Evolutionary conservation across 2,113 vertebrate species (phyloP), one percentile per base, ranked within the genome.

Genomic region (Heptranchias perlo): DNA sequence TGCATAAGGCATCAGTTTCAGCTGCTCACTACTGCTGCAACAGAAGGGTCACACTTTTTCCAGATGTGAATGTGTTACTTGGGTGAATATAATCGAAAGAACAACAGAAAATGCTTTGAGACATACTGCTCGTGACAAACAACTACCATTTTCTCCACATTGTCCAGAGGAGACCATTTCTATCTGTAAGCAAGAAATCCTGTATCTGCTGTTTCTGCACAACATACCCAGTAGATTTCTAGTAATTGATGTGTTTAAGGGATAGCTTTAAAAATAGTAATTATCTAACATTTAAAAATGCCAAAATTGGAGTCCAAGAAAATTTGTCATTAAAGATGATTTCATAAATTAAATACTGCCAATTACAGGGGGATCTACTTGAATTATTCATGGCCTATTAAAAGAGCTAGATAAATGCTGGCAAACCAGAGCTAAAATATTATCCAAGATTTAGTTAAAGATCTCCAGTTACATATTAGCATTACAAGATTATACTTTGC

Each of bases 21-120:
- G 39, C 62, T 94, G 94, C 47, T 69, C 47, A 21, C 44, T 69
- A 49, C 65, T 69, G 65, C 39, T 31, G 65, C 47, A 4, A 52
- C 47, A 69, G 94, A 69, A 95, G 65, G 94, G 73, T 73, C n/a
- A 39, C 23, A 95, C 44, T 69, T 69, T 73, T 69, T 95, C 94
- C 94, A 95, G 62, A 69, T 95, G 94, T 95, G 94, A 95, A 95
- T 95, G 39, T 69, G 65, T 65, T 44, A 95, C 94, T 69, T 67
- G 39, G 69, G 64, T 49, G 64, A 95, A 95, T 65, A 95, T 69
- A 69, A 95, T 95, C 64, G 52, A 95, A 95, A 69, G 94, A 28
- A 39, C 89, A 93, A 62, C 61, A 93, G 35, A 93, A 93, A 93
- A 93, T 93, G 61, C 62, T 94, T 65, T 94, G 93, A 65, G 92